phyloP scores from a whole-genome alignment of 2,888 invertebrate species.

The Oligia latruncula region DNA sequence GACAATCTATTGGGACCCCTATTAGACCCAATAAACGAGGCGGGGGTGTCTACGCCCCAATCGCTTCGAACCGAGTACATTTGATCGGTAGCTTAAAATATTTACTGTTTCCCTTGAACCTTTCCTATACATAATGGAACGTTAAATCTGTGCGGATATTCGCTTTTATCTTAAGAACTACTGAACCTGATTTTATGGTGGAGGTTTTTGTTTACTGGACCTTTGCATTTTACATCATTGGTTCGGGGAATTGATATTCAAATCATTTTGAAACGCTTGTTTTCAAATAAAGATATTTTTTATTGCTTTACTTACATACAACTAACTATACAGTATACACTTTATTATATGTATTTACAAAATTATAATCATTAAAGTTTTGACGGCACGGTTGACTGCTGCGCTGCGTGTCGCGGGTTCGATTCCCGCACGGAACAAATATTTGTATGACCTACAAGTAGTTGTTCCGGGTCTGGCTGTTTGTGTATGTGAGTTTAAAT shows the following conservation, averaged over 20 bases:
- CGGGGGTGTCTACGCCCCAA: slow-evolving; percentile 37
- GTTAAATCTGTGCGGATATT: slow-evolving; percentile 58
- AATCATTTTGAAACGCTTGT: too few relatives aligned
- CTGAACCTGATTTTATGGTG: slow-evolving; percentile 38
- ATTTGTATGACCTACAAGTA: too few relatives aligned
- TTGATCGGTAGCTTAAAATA: slow-evolving; percentile 59
- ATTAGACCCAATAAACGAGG: slow-evolving; percentile 50
- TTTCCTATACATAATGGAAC: slow-evolving; percentile 51
- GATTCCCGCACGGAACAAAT: too few relatives aligned
- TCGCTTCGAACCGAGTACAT: slow-evolving; percentile 53
- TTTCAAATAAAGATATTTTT: background rate
- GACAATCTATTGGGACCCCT: slow-evolving; percentile 39
- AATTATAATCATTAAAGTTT: too few relatives aligned
- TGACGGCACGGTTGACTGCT: too few relatives aligned
- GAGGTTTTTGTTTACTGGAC: slow-evolving; percentile 14
- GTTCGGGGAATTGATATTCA: background rate
- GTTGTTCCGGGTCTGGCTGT: too few relatives aligned
- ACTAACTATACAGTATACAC: too few relatives aligned
- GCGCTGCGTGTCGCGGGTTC: too few relatives aligned
- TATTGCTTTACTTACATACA: too few relatives aligned
- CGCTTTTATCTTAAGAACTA: slow-evolving; percentile 50
- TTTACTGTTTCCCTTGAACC: slow-evolving; percentile 51
- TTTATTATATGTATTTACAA: too few relatives aligned
- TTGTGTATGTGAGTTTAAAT: too few relatives aligned
- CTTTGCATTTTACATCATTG: background rate